These are phyloP conservation scores for Temnothorax ravouxi DNA, from an alignment of 2,888 invertebrate genomes.

Conservation along the genomic window DNA sequence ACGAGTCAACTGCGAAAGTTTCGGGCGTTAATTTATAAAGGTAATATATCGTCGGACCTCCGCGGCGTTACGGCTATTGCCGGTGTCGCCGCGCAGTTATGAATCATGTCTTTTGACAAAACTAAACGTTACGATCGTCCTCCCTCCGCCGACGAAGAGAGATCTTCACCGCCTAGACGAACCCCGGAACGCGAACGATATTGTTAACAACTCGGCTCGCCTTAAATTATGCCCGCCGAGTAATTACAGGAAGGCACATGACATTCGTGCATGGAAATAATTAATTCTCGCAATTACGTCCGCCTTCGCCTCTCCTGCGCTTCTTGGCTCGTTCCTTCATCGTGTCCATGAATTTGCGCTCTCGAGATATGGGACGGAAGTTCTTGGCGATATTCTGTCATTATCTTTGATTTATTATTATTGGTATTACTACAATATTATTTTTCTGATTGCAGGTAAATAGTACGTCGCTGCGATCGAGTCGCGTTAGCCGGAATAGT, in stretches of 20 bases:
- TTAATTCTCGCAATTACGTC: conserved; percentile 85
- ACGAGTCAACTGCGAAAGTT: conserved; percentile 55
- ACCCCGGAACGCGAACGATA: conserved; percentile 66
- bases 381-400: neutral
- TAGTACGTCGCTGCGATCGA: conserved; percentile 64
- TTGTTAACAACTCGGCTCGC: conserved; percentile 83
- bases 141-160: conserved; percentile 21
- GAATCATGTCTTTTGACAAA: conserved; percentile 72
- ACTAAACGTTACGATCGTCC: conserved; percentile 57
- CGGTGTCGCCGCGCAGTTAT: conserved; percentile 60
- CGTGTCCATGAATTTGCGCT: conserved; percentile 9
- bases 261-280: conserved; percentile 85
- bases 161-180: conserved; percentile 63
- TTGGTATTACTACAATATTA: neutral
- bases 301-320: conserved; percentile 71
- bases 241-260: conserved; percentile 84
- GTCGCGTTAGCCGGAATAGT: conserved; percentile 41
- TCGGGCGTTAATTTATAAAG: conserved; percentile 61
- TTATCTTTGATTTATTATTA: neutral
- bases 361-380: neutral
- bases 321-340: conserved; percentile 35
- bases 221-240: conserved; percentile 83
- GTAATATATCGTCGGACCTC: conserved; percentile 50
- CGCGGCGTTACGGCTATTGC: conserved; percentile 46
- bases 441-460: conserved; percentile 79